Base-by-base conservation (phyloP, 2,797 vertebrate species). In the Esox lucius region DNA sequence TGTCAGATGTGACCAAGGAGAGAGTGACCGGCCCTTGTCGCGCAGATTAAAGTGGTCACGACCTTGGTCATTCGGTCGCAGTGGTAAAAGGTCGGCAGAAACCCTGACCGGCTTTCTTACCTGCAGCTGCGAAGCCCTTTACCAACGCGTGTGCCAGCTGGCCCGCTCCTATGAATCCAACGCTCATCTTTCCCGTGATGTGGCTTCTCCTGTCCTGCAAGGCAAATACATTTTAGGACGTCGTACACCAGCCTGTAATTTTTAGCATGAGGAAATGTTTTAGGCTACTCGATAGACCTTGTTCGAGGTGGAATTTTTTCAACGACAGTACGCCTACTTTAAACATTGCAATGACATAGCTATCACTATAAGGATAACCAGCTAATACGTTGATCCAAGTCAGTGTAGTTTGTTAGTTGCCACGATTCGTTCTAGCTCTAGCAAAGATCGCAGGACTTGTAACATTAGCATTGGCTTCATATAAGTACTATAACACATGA, bases 111-210 rank as follows among this genome's bases (percentile, higher is more conserved):
- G 49, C n/a, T 59, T 11, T 73, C 88, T 81, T 83, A 95, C 94
- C 95, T 80, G 94, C 94, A 0, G 93, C 92, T 0, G 93, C 91
- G 84, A 95, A 95, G 61, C 94, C 95, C 75, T 93, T 85, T 6
- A 93, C 95, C 81, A 95, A 87, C 3, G 95, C 93, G 22, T 93
- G 93, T 75, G 95, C 93, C 77, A 95, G 78, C 84, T 95, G 94
- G 75, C 95, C 94, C 0, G 95, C 94, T 19, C 95, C 95, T 59
- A 96, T 94, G 82, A 96, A 95, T 0, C 94, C 95, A 33, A 95
- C 94, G 71, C 95, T 96, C 95, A 95, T 95, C 26, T 35, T 78
- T 79, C 48, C 39, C 73, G 79, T 77, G 80, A 80, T 69, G 85
- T 78, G 81, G 79, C 67, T 31, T 31, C 59, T 61, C 22, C 19